These are phyloP conservation scores for Heterohyrax brucei DNA, from an alignment of 2,797 vertebrate species.

Conservation along the genomic window DNA sequence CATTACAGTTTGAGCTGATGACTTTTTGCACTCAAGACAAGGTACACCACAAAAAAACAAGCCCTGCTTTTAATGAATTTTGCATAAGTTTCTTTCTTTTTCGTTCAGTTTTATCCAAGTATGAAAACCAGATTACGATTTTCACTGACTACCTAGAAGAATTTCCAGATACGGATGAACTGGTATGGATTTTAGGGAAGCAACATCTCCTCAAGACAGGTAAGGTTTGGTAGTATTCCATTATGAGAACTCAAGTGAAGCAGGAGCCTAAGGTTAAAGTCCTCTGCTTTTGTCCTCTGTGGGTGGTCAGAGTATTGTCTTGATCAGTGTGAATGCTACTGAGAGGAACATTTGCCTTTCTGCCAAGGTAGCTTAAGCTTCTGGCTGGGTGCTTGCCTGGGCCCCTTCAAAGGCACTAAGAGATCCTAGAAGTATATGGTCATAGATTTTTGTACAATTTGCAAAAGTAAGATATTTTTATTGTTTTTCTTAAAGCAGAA, in stretches of 20 bases:
- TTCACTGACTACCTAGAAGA: slow-evolving; percentile 94
- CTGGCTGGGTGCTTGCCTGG: neutral
- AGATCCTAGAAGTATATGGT: neutral
- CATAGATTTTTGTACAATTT: slow-evolving; percentile 26
- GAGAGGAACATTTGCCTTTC: neutral
- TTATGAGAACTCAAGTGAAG: slow-evolving; percentile 29
- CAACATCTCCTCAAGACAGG: slow-evolving; percentile 93
- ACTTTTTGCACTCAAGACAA: slow-evolving; percentile 41
- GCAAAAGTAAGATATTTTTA: slow-evolving; percentile 55
- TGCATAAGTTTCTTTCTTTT: slow-evolving; percentile 74
- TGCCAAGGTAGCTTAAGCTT: neutral
- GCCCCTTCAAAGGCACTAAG: neutral
- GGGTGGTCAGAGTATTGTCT: slow-evolving; percentile 1
- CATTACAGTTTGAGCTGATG: slow-evolving; percentile 33
- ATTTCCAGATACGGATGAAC: slow-evolving; percentile 94
- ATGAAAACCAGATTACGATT: slow-evolving; percentile 93
- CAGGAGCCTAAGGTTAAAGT: neutral
- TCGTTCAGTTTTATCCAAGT: slow-evolving; percentile 92
- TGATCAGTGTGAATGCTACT: slow-evolving; percentile 26
- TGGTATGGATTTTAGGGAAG: slow-evolving; percentile 94
- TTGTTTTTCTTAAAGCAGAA: slow-evolving; percentile 63
- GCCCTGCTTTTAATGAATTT: slow-evolving; percentile 24
- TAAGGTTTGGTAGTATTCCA: slow-evolving; percentile 81
- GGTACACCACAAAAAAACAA: neutral
- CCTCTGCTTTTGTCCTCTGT: neutral